phyloP scores from a whole-genome alignment of 2,113 vertebrate genomes.

The Pelecanus crispus region DNA sequence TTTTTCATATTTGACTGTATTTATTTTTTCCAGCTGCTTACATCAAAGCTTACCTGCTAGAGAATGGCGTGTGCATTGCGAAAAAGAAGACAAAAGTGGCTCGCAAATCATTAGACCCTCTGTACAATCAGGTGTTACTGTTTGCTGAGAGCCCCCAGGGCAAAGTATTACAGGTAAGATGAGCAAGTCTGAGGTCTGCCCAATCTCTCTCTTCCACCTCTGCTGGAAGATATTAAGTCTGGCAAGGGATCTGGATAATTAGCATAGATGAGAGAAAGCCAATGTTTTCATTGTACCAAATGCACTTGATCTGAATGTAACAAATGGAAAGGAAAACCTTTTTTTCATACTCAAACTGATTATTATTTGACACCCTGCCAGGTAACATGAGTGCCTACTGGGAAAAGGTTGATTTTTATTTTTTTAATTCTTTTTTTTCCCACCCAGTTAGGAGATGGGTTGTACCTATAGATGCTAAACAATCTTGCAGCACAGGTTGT shows the following conservation, averaged over 20 bases:
- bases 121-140: constrained; percentile 97
- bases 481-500: not conserved
- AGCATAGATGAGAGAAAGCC: not conserved
- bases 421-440: not conserved
- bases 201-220: not conserved
- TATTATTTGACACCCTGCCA: not conserved
- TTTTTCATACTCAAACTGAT: not conserved
- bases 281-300: not conserved
- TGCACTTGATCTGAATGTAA: fast-evolving
- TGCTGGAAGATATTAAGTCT: not conserved
- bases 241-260: not conserved
- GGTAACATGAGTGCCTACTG: not conserved
- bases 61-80: constrained; percentile 91
- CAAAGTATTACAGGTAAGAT: constrained; percentile 94
- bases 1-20: not conserved
- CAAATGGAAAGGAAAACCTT: not conserved
- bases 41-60: constrained; percentile 97
- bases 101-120: constrained; percentile 92
- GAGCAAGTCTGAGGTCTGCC: not conserved
- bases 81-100: constrained; percentile 99
- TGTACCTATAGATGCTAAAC: not conserved
- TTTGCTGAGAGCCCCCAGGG: constrained; percentile 95
- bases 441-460: not conserved
- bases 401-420: not conserved
- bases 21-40: constrained; percentile 85